Percentiles rank a stretch among this genome's conserved stretches.
These are phyloP conservation scores for Meloidogyne exigua DNA, from an alignment of 1,140 invertebrate species.

Conservation along the genomic window DNA sequence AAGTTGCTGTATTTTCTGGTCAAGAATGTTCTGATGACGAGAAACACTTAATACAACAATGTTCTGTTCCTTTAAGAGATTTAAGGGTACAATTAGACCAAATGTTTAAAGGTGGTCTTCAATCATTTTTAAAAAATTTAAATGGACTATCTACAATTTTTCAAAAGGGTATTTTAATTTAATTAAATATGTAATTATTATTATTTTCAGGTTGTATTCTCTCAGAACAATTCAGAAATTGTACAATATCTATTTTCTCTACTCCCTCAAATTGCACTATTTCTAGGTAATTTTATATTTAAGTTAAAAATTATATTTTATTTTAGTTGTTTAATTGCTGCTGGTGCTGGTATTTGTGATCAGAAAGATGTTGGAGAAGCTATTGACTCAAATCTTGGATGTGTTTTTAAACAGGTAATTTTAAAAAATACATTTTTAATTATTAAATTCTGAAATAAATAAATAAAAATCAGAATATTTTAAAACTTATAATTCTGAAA, in stretches of 20 bases:
- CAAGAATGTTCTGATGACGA: slow-evolving; percentile 53
- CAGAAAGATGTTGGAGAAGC: slow-evolving; percentile 53
- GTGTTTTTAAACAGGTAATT: slow-evolving; percentile 53
- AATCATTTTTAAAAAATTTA: slow-evolving; percentile 58
- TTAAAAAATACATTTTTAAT: not conserved
- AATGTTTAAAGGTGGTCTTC: slow-evolving; percentile 58
- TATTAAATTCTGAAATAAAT: not conserved
- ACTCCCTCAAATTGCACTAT: not conserved
- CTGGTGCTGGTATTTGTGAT: slow-evolving; percentile 57
- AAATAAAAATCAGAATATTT: not conserved
- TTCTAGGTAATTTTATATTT: slow-evolving; percentile 32
- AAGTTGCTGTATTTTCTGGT: slow-evolving; percentile 30
- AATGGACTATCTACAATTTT: slow-evolving; percentile 60
- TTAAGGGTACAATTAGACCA: slow-evolving; percentile 50
- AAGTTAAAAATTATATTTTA: not conserved
- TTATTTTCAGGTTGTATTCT: slow-evolving; percentile 50
- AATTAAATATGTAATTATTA: not conserved
- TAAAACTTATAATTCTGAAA: not conserved
- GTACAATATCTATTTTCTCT: slow-evolving; percentile 34
- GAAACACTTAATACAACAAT: slow-evolving; percentile 55
- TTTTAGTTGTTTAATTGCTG: slow-evolving; percentile 55
- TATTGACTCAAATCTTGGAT: slow-evolving; percentile 55
- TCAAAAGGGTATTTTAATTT: slow-evolving; percentile 43
- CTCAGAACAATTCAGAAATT: slow-evolving; percentile 43
- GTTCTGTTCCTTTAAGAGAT: slow-evolving; percentile 56